Base-by-base conservation (phyloP, 2,797 vertebrate genomes). In the Poecile montanus region DNA sequence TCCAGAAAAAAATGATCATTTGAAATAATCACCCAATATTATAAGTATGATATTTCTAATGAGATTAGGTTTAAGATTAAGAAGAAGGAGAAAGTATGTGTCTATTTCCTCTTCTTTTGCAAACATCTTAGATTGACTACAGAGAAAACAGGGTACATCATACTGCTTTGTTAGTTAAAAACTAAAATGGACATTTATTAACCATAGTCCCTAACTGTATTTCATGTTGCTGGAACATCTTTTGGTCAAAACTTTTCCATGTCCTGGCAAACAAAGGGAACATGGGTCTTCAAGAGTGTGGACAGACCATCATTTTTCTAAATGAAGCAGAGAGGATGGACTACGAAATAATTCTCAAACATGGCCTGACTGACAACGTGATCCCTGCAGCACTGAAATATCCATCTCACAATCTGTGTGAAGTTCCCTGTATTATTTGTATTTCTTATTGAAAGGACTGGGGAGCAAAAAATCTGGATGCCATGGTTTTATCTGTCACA, bases 231-330 rank as follows among this genome's bases (percentile, higher is more conserved):
- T 76, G 38, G 44, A 42, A 48, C 2, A 2, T 19, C 13, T 78
- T 53, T 45, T 61, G 18, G 10, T 11, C 21, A 60, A 90, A 82
- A 62, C 0, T 6, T 67, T 56, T 68, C 48, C 18, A 51, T 4
- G 14, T 40, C 9, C 32, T 85, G 32, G 13, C 4, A 88, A 80
- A 67, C 1, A 2, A 2, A 45, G 10, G 16, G 16, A 29, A 54
- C 6, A 17, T 0, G 0, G 5, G 7, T 40, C 13, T 23, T 13
- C 25, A 76, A 75, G 14, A 42, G 3, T 2, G 0, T 60, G 21
- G 19, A 53, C 36, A 85, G 29, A 47, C 6, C 8, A 54, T 32
- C 60, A 42, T 44, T 23, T 79, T 75, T 77, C 29, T 16, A 48
- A 66, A 12, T 30, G 26, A 91, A 62, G 30, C 6, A 86, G 34